These are phyloP conservation scores for Macropus fuliginosus DNA, from an alignment of 2,797 vertebrate species.

Conservation along the genomic window DNA sequence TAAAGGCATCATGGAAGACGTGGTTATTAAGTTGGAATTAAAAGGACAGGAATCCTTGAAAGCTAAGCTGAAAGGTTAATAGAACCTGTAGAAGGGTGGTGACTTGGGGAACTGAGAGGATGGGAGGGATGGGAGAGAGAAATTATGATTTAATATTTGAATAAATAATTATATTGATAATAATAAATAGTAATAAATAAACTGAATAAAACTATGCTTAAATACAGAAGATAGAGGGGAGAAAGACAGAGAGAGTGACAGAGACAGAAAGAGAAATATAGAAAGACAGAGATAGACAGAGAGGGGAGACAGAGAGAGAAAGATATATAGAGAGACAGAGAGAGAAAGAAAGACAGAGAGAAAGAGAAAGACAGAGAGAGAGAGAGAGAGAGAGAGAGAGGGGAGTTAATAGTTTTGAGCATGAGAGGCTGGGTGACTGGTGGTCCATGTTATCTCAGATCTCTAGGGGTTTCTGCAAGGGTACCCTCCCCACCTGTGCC, in stretches of 20 bases:
- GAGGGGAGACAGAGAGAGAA: no score
- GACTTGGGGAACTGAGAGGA: background rate
- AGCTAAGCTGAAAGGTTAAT: background rate
- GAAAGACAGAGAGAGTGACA: no score
- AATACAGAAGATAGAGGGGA: background rate
- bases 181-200: no score
- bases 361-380: no score
- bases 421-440: background rate
- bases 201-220: background rate
- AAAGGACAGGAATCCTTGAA: background rate
- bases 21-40: background rate
- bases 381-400: background rate
- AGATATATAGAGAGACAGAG: background rate
- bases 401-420: background rate
- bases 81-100: background rate
- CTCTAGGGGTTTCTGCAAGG: background rate
- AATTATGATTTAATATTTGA: background rate
- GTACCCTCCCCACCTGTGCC: background rate
- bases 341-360: no score
- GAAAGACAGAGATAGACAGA: background rate
- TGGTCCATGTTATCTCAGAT: background rate
- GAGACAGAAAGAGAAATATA: background rate
- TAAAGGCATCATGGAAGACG: background rate
- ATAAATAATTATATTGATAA: no score
- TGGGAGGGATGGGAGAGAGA: background rate